Conservation (phyloP, 2,888 invertebrate genomes). For the Clusia tigrina region DNA sequence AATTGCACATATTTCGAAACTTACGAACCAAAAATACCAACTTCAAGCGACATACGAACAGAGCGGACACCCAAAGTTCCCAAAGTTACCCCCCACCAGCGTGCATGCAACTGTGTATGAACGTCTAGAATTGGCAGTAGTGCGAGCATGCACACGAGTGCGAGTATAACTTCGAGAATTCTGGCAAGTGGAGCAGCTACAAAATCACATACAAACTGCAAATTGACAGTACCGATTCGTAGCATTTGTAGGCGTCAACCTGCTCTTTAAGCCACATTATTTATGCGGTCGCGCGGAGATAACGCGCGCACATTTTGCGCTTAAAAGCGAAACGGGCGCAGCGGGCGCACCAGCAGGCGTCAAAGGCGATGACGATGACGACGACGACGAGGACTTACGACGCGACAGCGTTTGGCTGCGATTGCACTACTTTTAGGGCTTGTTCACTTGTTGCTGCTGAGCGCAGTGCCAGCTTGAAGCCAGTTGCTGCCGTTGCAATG, state of each 20-base stretch:
- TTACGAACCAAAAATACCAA: too few species aligned
- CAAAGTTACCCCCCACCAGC: too few species aligned
- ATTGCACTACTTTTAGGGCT: slow-evolving; percentile 61
- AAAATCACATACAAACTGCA: background rate
- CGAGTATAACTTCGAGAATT: too few species aligned
- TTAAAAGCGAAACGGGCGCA: slow-evolving; percentile 23
- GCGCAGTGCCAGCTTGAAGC: slow-evolving; percentile 14
- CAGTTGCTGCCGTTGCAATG: slow-evolving; percentile 18
- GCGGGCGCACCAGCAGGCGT: slow-evolving; percentile 22
- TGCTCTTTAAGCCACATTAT: slow-evolving; percentile 64
- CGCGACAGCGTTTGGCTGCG: slow-evolving; percentile 24
- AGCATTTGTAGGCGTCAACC: slow-evolving; percentile 62
- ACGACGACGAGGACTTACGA: slow-evolving; percentile 24
- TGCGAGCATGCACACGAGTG: too few species aligned
- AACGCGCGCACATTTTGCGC: slow-evolving; percentile 50
- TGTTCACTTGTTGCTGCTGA: slow-evolving; percentile 23
- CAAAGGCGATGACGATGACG: slow-evolving; percentile 27
- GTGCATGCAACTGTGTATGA: too few species aligned
- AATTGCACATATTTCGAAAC: too few species aligned
- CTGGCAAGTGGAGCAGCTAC: too few species aligned
- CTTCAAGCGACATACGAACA: too few species aligned
- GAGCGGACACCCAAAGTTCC: too few species aligned
- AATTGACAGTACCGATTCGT: slow-evolving; percentile 19
- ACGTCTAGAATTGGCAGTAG: too few species aligned
- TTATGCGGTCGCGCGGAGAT: slow-evolving; percentile 58